These are phyloP conservation scores for Xylota sylvarum DNA, from an alignment of 2,888 invertebrate genomes.

Conservation along the genomic window DNA sequence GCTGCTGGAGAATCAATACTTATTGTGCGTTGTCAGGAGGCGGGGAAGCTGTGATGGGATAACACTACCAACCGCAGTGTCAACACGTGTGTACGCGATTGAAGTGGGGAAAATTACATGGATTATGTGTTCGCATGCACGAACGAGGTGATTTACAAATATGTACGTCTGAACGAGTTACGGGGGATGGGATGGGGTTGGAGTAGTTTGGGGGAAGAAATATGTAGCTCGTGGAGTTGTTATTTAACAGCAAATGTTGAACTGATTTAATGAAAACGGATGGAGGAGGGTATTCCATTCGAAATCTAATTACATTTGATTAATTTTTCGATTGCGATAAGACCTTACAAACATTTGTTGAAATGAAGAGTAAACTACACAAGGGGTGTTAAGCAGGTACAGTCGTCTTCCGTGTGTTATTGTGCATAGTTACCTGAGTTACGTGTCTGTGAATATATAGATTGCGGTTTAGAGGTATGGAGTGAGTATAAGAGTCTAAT, in stretches of 20 bases:
- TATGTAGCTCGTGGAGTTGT: too few relatives aligned
- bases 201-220: not conserved
- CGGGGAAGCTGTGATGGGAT: conserved; percentile 6
- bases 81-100: conserved; percentile 55
- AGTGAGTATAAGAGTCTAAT: too few relatives aligned
- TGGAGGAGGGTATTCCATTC: not conserved
- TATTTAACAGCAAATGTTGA: not conserved
- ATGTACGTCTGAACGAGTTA: conserved; percentile 8
- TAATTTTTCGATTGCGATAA: not conserved
- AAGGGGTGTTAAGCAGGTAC: too few relatives aligned
- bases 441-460: too few relatives aligned
- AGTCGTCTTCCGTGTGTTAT: too few relatives aligned
- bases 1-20: conserved; percentile 30
- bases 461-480: too few relatives aligned
- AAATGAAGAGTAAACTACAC: too few relatives aligned
- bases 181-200: not conserved
- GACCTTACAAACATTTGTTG: not conserved
- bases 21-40: conserved; percentile 17
- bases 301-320: conserved; percentile 29
- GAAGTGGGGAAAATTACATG: conserved; percentile 50
- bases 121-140: conserved; percentile 50
- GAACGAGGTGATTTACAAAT: conserved; percentile 63
- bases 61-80: conserved; percentile 53
- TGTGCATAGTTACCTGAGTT: too few relatives aligned
- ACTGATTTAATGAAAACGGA: not conserved